Evolutionary conservation across 2,797 vertebrate genomes (phyloP).

Genomic region (Pristis pectinata): DNA sequence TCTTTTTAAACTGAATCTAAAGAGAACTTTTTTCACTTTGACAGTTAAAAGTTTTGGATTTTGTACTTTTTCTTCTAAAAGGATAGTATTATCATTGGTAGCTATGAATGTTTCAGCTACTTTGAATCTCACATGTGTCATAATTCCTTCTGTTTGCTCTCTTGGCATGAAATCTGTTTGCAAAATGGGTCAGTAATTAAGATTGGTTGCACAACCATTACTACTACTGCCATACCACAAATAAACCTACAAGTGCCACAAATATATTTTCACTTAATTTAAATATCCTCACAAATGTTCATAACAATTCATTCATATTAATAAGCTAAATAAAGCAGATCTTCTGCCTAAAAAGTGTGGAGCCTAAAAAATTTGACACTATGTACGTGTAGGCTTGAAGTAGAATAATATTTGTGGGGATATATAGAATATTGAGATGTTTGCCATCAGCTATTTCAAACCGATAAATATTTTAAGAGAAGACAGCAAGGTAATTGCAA

Average conservation of each 20-base stretch:
- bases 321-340: background rate
- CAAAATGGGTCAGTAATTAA: conserved; percentile 11
- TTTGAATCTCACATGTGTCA: background rate
- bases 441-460: background rate
- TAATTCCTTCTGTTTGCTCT: background rate
- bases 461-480: background rate
- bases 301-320: background rate
- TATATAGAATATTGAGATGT: background rate
- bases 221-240: background rate
- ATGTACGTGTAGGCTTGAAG: background rate
- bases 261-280: background rate
- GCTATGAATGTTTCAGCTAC: background rate
- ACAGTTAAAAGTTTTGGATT: background rate
- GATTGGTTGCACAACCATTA: background rate
- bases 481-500: background rate
- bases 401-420: background rate
- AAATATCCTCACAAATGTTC: background rate
- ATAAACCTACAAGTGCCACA: background rate
- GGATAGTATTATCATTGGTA: background rate
- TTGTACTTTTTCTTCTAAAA: background rate
- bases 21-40: background rate
- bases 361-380: background rate
- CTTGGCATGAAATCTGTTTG: background rate
- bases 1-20: background rate
- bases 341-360: background rate